Evolutionary conservation across 2,113 vertebrate species (phyloP), one percentile per base, ranked within the genome.

Genomic region (Sebastes schlegelii): DNA sequence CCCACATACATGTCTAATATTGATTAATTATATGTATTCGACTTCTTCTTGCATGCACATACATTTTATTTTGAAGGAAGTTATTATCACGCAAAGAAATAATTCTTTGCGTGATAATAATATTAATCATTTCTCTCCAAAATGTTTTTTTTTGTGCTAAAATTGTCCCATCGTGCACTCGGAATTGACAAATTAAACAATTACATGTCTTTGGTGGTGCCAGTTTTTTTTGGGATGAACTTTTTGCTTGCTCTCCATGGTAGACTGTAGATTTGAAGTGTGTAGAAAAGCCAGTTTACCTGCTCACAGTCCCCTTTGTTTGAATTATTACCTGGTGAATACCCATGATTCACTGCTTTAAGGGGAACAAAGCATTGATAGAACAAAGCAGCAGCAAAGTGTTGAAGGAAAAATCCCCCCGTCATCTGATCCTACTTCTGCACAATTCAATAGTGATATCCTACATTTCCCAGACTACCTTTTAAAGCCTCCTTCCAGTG

Each of bases 241-340:
- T 34, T 34, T 34, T 34, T 34, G 34, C 34, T 34, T 34, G 34
- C 34, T 34, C 34, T 34, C 34, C 34, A 34, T 34, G 34, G 34
- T 34, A 34, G 3, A 0, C 34, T 34, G 34, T 34, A 34, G 34
- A 58, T 21, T 71, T 9, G 2, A 26, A 21, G 54, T n/a, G n/a
- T 55, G 34, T 42, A 42, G 10, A 14, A 57, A 43, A 23, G 34
- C 10, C 43, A 26, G 51, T 63, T 57, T 65, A 34, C 42, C 55
- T 16, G 64, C 46, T 60, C 26, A 52, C 46, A 40, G 45, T 21
- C 23, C 11, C 46, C 45, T 34, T 23, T 45, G 45, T 57, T 42
- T 34, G 21, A 74, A 63, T 42, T 62, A 62, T 64, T 72, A 62
- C 26, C 67, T n/a, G 43, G 19, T 67, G 52, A n/a, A 68, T 58